phyloP scores from a whole-genome alignment of 2,113 vertebrate species.

The Callaeas wilsoni region DNA sequence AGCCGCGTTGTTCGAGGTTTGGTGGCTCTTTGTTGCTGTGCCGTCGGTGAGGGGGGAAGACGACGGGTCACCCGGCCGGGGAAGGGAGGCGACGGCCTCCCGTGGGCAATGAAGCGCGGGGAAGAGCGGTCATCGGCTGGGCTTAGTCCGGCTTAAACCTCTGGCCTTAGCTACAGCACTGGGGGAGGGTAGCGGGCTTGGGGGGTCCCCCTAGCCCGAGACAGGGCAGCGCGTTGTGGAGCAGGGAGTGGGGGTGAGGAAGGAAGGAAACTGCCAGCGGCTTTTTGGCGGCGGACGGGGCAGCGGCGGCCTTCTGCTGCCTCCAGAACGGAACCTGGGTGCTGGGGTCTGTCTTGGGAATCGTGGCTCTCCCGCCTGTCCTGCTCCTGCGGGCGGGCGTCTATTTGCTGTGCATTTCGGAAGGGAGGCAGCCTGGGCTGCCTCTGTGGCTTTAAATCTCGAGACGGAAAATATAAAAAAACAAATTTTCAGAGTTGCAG shows the following conservation, averaged over 20 bases:
- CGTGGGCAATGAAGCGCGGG: background rate
- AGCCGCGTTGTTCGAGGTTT: background rate
- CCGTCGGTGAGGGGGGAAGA: background rate
- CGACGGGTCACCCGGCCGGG: background rate
- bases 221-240: background rate
- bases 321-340: background rate
- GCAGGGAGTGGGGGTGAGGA: too few species aligned
- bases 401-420: background rate
- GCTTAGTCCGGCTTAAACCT: background rate
- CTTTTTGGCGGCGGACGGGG: background rate
- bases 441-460: background rate
- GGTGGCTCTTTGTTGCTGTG: conserved; percentile 50
- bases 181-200: background rate
- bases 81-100: background rate
- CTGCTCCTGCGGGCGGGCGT: background rate
- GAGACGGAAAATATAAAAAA: background rate
- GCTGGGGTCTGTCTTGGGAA: background rate
- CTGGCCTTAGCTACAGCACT: background rate
- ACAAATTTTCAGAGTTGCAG: background rate
- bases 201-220: background rate
- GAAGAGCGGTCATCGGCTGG: background rate
- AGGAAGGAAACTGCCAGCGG: background rate
- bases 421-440: background rate
- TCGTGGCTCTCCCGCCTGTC: background rate
- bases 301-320: background rate